phyloP scores from a whole-genome alignment of 2,113 vertebrate genomes.

The Channa argus region DNA sequence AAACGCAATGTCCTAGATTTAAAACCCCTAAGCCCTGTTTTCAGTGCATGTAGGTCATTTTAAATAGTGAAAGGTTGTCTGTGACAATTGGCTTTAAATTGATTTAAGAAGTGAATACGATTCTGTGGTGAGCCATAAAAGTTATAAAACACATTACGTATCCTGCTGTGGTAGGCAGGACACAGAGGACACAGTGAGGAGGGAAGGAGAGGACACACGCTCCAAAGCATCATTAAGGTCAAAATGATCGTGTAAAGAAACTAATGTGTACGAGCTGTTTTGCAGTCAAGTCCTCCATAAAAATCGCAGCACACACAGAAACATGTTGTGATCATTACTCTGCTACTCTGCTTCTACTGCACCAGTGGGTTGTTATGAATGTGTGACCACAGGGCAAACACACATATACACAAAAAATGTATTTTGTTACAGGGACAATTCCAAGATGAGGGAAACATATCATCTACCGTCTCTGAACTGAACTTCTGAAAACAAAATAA shows the following conservation, averaged over 20 bases:
- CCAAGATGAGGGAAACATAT: background rate
- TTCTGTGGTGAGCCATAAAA: constrained; percentile 47
- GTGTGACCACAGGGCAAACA: constrained; percentile 26
- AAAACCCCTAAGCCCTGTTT: constrained; percentile 57
- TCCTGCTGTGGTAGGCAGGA: constrained; percentile 47
- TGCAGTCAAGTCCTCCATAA: constrained; percentile 18
- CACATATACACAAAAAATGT: background rate
- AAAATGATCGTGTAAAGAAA: constrained; percentile 41
- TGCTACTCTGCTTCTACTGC: constrained; percentile 19
- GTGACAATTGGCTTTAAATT: constrained; percentile 45
- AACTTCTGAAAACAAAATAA: background rate
- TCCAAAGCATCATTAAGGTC: constrained; percentile 62
- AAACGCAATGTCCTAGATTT: constrained; percentile 66
- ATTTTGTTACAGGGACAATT: background rate
- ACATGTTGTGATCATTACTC: constrained; percentile 14
- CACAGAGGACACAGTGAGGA: constrained; percentile 51
- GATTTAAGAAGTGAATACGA: constrained; percentile 28
- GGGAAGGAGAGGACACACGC: constrained; percentile 27
- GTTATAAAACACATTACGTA: constrained; percentile 59
- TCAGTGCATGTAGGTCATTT: constrained; percentile 72
- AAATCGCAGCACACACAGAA: constrained; percentile 23
- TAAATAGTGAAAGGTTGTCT: constrained; percentile 48
- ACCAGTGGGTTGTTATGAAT: constrained; percentile 1
- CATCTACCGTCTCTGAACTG: background rate
- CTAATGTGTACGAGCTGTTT: constrained; percentile 30